phyloP scores from a whole-genome alignment of 2,888 invertebrate genomes.

The Oithona nana region DNA sequence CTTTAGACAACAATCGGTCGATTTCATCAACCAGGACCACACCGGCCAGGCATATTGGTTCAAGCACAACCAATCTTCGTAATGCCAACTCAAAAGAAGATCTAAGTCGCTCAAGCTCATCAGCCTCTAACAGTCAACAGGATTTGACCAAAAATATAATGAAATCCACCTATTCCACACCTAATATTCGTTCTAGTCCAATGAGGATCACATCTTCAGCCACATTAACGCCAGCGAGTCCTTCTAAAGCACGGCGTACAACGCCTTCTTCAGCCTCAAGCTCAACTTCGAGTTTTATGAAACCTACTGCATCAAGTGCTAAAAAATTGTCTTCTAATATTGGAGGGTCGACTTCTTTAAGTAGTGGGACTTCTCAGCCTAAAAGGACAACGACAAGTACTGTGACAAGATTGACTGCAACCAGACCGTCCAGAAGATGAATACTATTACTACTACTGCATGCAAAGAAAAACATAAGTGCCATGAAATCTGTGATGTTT shows the following conservation, averaged over 20 bases:
- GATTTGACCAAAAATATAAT: neutral
- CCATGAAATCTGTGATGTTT: too few relatives aligned
- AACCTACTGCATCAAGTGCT: conserved; percentile 63
- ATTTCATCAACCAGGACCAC: neutral
- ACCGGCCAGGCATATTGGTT: neutral
- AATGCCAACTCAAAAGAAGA: conserved; percentile 14
- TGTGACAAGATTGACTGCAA: neutral
- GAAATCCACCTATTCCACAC: neutral
- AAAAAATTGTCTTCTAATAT: conserved; percentile 9
- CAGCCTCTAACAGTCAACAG: conserved; percentile 2
- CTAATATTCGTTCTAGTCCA: neutral
- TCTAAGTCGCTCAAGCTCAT: conserved; percentile 16
- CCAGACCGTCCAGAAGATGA: neutral
- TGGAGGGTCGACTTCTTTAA: neutral
- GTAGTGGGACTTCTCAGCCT: neutral
- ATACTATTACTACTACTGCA: neutral
- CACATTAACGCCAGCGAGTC: conserved; percentile 1
- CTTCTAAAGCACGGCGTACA: neutral
- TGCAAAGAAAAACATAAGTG: too few relatives aligned
- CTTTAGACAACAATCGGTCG: neutral
- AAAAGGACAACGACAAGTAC: neutral
- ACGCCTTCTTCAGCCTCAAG: too few relatives aligned
- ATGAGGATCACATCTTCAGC: neutral
- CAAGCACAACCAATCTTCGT: neutral
- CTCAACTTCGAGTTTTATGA: conserved; percentile 47